A percentile compares a stretch with the other conserved stretches of the same genome.
phyloP scores from a whole-genome alignment of 2,888 invertebrate genomes.

The Plagiodera versicolora region DNA sequence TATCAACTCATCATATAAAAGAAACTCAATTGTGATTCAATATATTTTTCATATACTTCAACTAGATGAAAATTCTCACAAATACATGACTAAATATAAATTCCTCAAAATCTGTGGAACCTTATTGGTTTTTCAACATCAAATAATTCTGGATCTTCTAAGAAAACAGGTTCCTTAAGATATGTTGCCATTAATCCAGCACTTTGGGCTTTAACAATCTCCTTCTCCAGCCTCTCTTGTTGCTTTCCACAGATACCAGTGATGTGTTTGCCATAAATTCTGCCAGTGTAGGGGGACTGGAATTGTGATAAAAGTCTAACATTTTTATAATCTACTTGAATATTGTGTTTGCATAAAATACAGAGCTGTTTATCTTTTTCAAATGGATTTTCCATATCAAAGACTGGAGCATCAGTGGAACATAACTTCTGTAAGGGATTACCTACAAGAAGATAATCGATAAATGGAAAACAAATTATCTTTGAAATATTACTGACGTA shows the following conservation, averaged over 20 bases:
- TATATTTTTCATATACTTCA: too few species aligned
- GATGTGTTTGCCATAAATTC: constrained; percentile 88
- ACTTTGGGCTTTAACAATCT: constrained; percentile 74
- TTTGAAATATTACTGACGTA: background rate
- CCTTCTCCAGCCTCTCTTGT: constrained; percentile 72
- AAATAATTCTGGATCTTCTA: constrained; percentile 88
- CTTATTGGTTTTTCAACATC: constrained; percentile 83
- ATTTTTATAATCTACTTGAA: constrained; percentile 91
- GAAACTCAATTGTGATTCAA: too few species aligned
- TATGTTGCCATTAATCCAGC: constrained; percentile 83
- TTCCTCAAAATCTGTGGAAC: constrained; percentile 72
- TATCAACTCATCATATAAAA: too few species aligned
- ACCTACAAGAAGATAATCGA: background rate
- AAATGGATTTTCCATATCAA: constrained; percentile 78
- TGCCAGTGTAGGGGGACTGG: constrained; percentile 92
- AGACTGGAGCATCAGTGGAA: constrained; percentile 54
- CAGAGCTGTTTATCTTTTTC: constrained; percentile 72
- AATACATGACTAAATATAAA: too few species aligned
- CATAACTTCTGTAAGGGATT: background rate
- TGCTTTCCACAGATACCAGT: constrained; percentile 89
- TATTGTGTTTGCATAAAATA: constrained; percentile 79
- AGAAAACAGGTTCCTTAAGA: constrained; percentile 76
- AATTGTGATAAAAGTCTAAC: constrained; percentile 90
- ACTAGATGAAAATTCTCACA: too few species aligned
- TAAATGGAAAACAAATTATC: background rate